Conservation (phyloP, 2,113 vertebrate genomes). For the Machaerirhynchus nigripectus region DNA sequence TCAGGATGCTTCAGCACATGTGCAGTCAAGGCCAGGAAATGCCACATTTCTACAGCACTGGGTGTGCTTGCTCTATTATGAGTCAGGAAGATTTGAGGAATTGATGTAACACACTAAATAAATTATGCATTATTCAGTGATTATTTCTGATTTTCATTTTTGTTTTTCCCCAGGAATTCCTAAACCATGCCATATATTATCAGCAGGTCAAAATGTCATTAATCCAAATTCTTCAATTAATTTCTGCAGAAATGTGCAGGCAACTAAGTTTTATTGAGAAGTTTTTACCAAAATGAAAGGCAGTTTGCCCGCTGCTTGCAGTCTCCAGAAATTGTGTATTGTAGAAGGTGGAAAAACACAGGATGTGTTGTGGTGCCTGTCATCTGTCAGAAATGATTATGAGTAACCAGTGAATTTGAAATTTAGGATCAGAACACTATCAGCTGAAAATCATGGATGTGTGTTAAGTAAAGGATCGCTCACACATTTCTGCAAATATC, state of each 20-base stretch:
- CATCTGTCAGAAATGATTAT: neutral
- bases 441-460: neutral
- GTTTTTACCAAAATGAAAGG: neutral
- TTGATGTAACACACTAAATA: neutral
- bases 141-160: neutral
- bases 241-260: neutral
- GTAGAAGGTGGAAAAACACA: neutral
- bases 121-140: neutral
- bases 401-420: neutral
- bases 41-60: neutral
- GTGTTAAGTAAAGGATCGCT: neutral
- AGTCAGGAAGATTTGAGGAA: neutral
- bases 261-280: neutral
- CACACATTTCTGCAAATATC: neutral
- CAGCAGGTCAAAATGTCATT: neutral
- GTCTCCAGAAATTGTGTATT: neutral
- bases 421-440: neutral
- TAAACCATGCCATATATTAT: neutral
- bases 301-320: neutral
- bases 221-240: neutral
- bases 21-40: neutral
- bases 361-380: neutral
- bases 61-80: neutral
- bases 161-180: neutral
- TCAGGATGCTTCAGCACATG: neutral